A percentile compares a stretch with the other conserved stretches of the same genome.
These are phyloP conservation scores for Tarsius wallacei DNA, from an alignment of 2,797 vertebrate species.

Conservation along the genomic window DNA sequence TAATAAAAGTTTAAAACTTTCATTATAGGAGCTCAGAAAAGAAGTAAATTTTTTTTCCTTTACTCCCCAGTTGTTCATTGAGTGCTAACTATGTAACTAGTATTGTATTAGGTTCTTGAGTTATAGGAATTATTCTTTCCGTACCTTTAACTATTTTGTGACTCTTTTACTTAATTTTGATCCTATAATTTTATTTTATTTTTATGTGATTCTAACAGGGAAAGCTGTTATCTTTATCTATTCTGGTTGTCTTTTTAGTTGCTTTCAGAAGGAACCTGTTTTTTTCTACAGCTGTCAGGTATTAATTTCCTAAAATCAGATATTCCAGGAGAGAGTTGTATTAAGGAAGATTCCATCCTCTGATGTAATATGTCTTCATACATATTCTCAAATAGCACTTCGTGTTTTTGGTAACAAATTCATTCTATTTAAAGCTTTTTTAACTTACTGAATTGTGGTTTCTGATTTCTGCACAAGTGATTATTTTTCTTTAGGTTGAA, in stretches of 20 bases:
- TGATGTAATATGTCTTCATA: conserved; percentile 37
- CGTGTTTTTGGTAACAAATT: conserved; percentile 52
- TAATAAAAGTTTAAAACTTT: conserved; percentile 34
- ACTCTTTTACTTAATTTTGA: conserved; percentile 69
- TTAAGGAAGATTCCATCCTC: conserved; percentile 4
- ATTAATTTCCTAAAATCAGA: conserved; percentile 56
- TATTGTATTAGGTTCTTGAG: conserved; percentile 41
- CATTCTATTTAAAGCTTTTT: conserved; percentile 62
- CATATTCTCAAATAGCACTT: conserved; percentile 48
- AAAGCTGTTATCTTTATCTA: conserved; percentile 19
- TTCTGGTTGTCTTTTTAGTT: conserved; percentile 57
- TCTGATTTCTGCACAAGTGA: conserved; percentile 54
- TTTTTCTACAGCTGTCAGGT: conserved; percentile 41
- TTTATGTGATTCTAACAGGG: conserved; percentile 58
- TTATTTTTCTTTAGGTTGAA: conserved; percentile 57
- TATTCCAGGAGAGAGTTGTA: conserved; percentile 48
- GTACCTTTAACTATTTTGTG: conserved; percentile 26
- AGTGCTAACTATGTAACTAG: not conserved
- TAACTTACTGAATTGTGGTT: conserved; percentile 61
- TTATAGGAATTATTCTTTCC: conserved; percentile 47
- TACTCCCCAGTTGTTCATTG: not conserved
- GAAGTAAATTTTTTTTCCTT: conserved; percentile 41
- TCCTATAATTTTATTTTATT: conserved; percentile 2
- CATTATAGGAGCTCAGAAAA: conserved; percentile 43
- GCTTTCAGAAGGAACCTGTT: conserved; percentile 47